These are phyloP conservation scores for Diorhabda sublineata DNA, from an alignment of 1,140 invertebrate species.

Conservation along the genomic window DNA sequence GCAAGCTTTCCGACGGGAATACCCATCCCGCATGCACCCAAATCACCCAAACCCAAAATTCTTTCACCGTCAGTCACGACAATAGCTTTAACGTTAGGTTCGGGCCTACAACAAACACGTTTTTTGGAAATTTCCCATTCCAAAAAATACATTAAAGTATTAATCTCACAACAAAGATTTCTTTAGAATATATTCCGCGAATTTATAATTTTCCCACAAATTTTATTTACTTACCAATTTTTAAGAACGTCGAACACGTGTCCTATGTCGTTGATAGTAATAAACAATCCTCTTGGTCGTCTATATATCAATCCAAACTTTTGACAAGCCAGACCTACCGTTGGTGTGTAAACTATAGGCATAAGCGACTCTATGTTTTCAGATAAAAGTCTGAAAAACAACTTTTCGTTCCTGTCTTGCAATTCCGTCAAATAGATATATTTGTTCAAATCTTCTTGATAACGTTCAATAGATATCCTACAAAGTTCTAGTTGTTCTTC, in stretches of 20 bases:
- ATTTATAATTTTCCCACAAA: too few relatives aligned
- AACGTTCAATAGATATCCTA: slow-evolving; percentile 80
- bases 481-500: slow-evolving; percentile 88
- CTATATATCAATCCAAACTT: slow-evolving; percentile 93
- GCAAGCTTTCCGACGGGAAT: slow-evolving; percentile 90
- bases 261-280: slow-evolving; percentile 93
- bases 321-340: slow-evolving; percentile 90
- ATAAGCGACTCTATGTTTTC: slow-evolving; percentile 87
- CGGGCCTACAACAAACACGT: slow-evolving; percentile 63
- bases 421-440: slow-evolving; percentile 82
- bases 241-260: slow-evolving; percentile 80
- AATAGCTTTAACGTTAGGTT: slow-evolving; percentile 82
- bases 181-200: too few relatives aligned
- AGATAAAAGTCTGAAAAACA: slow-evolving; percentile 89
- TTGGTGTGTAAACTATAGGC: slow-evolving; percentile 90
- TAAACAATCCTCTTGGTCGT: slow-evolving; percentile 88
- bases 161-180: too few relatives aligned
- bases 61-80: slow-evolving; percentile 93
- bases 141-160: too few relatives aligned
- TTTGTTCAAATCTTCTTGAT: slow-evolving; percentile 84
- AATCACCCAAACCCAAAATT: slow-evolving; percentile 87
- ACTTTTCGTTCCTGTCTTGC: slow-evolving; percentile 81
- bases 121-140: neutral
- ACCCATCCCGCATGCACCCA: slow-evolving; percentile 93
- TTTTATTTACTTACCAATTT: slow-evolving; percentile 63